These are phyloP conservation scores for Pandemis corylana DNA, from an alignment of 2,888 invertebrate genomes.

Conservation along the genomic window DNA sequence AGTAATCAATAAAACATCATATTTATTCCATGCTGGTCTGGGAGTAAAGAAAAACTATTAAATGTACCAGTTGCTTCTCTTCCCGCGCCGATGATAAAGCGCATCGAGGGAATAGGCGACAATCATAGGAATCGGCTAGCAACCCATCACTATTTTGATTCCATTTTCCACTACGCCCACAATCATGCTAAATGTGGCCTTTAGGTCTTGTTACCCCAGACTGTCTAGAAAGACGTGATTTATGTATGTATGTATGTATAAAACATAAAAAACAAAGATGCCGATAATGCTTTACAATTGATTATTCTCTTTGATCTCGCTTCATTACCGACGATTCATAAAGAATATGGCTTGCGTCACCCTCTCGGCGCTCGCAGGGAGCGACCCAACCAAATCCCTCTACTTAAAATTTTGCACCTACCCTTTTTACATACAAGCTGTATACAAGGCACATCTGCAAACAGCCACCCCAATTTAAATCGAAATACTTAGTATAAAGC, in stretches of 20 bases:
- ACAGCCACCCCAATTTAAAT: constrained; percentile 54
- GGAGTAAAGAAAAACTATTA: too few relatives aligned
- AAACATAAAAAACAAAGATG: not conserved
- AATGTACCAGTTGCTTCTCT: too few relatives aligned
- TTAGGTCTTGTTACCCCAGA: too few relatives aligned
- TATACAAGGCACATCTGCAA: constrained; percentile 69
- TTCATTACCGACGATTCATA: constrained; percentile 15
- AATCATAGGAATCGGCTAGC: too few relatives aligned
- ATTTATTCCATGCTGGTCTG: too few relatives aligned
- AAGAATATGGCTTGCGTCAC: constrained; percentile 2
- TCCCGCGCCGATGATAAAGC: too few relatives aligned
- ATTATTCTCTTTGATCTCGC: constrained; percentile 7
- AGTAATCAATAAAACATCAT: too few relatives aligned
- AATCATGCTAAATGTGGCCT: too few relatives aligned
- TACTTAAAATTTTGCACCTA: constrained; percentile 82
- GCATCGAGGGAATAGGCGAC: too few relatives aligned
- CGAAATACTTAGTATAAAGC: constrained; percentile 50
- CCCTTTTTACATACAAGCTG: constrained; percentile 66
- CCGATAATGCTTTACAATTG: not conserved
- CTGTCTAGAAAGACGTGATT: too few relatives aligned
- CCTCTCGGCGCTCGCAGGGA: constrained; percentile 4
- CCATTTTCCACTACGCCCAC: too few relatives aligned
- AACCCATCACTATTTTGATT: too few relatives aligned
- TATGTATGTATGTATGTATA: not conserved
- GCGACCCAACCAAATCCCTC: constrained; percentile 73